Evolutionary conservation across 2,888 invertebrate genomes (phyloP).

Genomic region (Ectemnius lituratus): DNA sequence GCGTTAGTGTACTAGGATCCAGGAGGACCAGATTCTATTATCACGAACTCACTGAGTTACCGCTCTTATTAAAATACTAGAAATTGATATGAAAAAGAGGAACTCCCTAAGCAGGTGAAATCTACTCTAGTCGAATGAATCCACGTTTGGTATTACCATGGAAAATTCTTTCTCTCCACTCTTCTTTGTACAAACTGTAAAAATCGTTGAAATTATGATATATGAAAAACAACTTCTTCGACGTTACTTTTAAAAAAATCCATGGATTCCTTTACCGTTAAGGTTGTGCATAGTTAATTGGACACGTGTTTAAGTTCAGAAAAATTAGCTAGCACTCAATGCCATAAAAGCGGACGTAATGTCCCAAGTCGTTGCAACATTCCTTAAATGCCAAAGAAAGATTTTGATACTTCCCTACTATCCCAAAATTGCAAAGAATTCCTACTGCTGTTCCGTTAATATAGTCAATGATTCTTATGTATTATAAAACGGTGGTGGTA

Average conservation of each 20-base stretch:
- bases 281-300: too few relatives aligned
- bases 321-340: too few relatives aligned
- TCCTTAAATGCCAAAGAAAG: too few relatives aligned
- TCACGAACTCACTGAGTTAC: constrained; percentile 19
- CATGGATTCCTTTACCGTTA: too few relatives aligned
- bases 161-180: constrained; percentile 2
- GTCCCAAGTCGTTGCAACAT: too few relatives aligned
- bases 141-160: constrained; percentile 3
- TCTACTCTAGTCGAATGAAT: constrained; percentile 30
- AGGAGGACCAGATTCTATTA: constrained; percentile 1
- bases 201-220: background rate
- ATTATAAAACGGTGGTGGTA: constrained; percentile 7
- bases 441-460: too few relatives aligned
- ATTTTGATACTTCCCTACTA: too few relatives aligned
- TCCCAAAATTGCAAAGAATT: too few relatives aligned
- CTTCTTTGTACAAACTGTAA: constrained; percentile 20
- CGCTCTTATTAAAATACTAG: constrained; percentile 44
- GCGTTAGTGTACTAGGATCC: constrained; percentile 24
- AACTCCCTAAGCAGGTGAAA: constrained; percentile 32
- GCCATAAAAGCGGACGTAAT: too few relatives aligned
- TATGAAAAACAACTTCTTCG: background rate
- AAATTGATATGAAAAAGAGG: constrained; percentile 54
- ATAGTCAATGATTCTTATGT: too few relatives aligned
- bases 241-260: background rate
- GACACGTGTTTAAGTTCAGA: too few relatives aligned